Base-by-base conservation (phyloP, 2,113 vertebrate species). In the Steatornis caripensis region DNA sequence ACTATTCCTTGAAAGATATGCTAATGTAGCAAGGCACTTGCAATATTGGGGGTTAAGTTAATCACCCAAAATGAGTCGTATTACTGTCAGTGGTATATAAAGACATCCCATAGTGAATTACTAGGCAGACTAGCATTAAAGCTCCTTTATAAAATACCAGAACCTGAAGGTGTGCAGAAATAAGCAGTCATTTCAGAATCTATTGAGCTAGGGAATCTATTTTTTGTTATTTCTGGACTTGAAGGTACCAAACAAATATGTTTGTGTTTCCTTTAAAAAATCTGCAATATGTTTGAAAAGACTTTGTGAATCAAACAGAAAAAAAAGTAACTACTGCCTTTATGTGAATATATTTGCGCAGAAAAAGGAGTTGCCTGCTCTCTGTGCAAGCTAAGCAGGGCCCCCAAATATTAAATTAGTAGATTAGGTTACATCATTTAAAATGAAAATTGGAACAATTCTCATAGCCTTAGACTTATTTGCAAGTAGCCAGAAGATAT, bases 21-120 rank as follows among this genome's bases (percentile, higher is more conserved):
- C 92, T 98, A 98, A 98, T 98, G 72, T 89, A 96, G 95, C 93
- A 94, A 96, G 82, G 94, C 96, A 93, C 95, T 98, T 87, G 90
- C 94, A 97, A 92, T 98, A 97, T 97, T 97, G 91, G 90, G 97
- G 98, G 98, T 98, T 98, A 98, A 98, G 97, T 98, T 98, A 98
- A 98, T 98, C 98, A 98, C 97, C 97, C 96, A 98, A 98, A 98
- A 98, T 98, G 97, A 98, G 98, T 88, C 17, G 10, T 97, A 98
- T 98, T 98, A 98, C 97, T 98, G 97, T 98, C 97, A 97, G 96
- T 66, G 58, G 92, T 95, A 32, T 95, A 98, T 97, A 98, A 98
- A 98, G 97, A 96, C 93, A 94, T 98, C 97, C 97, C 95, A 96
- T 97, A 97, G 96, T 93, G 98, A 98, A 97, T 98, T 98, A 97